phyloP scores from a whole-genome alignment of 2,888 invertebrate genomes.

The Drosophila putrida region DNA sequence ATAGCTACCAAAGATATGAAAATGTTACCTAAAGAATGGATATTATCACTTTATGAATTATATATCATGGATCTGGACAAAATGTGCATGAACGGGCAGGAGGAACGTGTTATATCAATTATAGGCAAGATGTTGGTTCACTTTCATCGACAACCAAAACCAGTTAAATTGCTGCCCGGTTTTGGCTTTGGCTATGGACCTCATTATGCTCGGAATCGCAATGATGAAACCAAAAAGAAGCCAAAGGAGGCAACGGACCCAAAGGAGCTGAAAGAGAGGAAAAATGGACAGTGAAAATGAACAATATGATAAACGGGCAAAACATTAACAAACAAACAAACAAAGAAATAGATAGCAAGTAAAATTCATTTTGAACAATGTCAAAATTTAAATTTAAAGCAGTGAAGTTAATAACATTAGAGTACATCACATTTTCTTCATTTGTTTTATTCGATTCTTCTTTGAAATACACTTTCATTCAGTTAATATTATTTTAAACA shows the following conservation, averaged over 20 bases:
- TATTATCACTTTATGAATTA: conserved; percentile 31
- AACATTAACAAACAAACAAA: not conserved
- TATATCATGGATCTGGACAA: conserved; percentile 51
- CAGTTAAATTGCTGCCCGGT: conserved; percentile 5
- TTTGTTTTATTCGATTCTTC: conserved; percentile 76
- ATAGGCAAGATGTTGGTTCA: conserved; percentile 38
- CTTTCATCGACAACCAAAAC: conserved; percentile 28
- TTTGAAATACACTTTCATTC: conserved; percentile 69
- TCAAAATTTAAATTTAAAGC: conserved; percentile 15
- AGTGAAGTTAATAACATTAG: conserved; percentile 2
- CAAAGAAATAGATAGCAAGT: not conserved
- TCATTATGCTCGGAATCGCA: conserved; percentile 10
- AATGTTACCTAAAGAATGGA: conserved; percentile 34
- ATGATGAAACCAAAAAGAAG: not conserved
- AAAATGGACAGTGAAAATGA: not conserved
- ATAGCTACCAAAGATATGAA: conserved; percentile 8
- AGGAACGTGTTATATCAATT: conserved; percentile 32
- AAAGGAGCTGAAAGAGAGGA: too few relatives aligned
- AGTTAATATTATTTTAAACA: conserved; percentile 72
- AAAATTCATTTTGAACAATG: conserved; percentile 2
- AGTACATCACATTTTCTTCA: conserved; percentile 31
- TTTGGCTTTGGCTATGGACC: conserved; percentile 20
- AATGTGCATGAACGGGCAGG: conserved; percentile 39
- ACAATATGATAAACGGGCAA: not conserved
- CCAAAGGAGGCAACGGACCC: too few relatives aligned